Conservation (phyloP, 2,113 vertebrate genomes). For the Albula goreensis region DNA sequence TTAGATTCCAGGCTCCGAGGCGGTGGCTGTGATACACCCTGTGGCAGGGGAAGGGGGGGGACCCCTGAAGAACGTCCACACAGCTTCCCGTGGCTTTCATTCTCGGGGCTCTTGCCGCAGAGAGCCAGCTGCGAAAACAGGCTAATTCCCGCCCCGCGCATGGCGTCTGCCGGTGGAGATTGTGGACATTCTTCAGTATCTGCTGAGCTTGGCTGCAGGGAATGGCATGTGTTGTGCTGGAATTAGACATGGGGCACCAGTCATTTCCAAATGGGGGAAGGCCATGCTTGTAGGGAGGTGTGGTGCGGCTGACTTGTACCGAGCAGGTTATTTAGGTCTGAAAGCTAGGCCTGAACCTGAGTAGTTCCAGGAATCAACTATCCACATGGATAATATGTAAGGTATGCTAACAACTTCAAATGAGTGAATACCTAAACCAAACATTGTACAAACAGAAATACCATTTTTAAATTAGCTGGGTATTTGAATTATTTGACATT, state of each 20-base stretch:
- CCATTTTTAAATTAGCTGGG: too few relatives aligned
- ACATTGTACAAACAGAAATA: too few relatives aligned
- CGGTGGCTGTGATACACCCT: slow-evolving; percentile 31
- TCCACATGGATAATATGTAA: not conserved
- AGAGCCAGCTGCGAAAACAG: slow-evolving; percentile 35
- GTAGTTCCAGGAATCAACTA: not conserved
- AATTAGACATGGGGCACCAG: not conserved
- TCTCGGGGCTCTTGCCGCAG: not conserved
- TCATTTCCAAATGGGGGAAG: not conserved
- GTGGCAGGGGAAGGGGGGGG: slow-evolving; percentile 14
- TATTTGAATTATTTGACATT: too few relatives aligned
- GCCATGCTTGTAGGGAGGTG: not conserved
- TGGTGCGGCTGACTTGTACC: too few relatives aligned
- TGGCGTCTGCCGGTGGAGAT: not conserved
- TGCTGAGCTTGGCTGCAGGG: not conserved
- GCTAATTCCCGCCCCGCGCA: not conserved
- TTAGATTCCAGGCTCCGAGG: slow-evolving; percentile 23
- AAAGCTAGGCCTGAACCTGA: not conserved
- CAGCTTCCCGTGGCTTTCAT: slow-evolving; percentile 5
- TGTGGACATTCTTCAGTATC: not conserved
- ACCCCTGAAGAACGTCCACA: not conserved
- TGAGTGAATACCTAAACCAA: too few relatives aligned
- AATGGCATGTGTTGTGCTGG: not conserved
- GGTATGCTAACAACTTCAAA: too few relatives aligned
- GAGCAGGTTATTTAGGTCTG: not conserved